Conservation (phyloP, 2,797 vertebrate species). For the Ciconia nigra region DNA sequence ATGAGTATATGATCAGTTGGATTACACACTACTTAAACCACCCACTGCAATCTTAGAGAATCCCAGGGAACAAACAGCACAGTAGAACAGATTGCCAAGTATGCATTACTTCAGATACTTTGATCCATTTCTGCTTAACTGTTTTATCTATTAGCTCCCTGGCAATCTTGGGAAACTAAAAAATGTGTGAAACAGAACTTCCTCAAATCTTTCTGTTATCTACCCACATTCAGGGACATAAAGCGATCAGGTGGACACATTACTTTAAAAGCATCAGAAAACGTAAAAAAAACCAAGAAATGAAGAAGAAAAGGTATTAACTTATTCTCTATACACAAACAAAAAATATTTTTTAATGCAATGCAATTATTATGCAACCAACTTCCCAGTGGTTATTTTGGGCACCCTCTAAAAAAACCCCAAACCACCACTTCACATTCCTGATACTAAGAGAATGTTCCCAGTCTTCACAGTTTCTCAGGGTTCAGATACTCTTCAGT, state of each 20-base stretch:
- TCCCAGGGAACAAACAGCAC: neutral
- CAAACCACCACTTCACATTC: neutral
- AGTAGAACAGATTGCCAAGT: neutral
- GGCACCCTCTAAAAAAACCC: neutral
- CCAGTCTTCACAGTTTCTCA: constrained; percentile 1
- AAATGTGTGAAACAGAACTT: neutral
- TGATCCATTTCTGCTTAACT: neutral
- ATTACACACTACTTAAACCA: neutral
- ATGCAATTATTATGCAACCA: neutral
- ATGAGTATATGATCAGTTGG: neutral
- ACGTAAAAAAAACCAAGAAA: neutral
- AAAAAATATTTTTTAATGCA: neutral
- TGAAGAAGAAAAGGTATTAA: neutral
- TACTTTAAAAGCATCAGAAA: neutral
- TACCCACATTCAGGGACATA: neutral
- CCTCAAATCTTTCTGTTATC: neutral
- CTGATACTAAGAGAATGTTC: neutral
- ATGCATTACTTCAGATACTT: neutral
- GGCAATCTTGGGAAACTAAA: neutral
- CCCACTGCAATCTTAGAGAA: neutral
- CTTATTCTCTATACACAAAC: neutral
- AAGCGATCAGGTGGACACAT: neutral
- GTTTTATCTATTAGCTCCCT: neutral
- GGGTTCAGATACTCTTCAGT: neutral
- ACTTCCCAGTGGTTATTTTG: constrained; percentile 10